These are phyloP conservation scores for Alentia gelatinosa DNA, from an alignment of 2,888 invertebrate genomes.

Conservation along the genomic window DNA sequence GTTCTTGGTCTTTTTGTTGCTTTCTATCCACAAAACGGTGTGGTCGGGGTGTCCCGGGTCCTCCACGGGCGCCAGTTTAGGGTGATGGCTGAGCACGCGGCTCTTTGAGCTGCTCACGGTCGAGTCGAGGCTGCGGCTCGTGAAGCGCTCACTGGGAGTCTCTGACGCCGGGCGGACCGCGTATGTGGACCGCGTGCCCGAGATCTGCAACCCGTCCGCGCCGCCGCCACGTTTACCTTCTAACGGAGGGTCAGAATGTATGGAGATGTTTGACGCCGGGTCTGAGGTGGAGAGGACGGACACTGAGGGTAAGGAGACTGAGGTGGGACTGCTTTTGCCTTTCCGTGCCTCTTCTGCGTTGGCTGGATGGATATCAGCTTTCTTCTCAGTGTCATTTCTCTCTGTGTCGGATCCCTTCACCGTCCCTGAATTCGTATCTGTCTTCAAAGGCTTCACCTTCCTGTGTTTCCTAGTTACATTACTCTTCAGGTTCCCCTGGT, in stretches of 20 bases:
- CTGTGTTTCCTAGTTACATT: neutral
- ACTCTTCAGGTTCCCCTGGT: neutral
- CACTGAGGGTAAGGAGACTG: neutral
- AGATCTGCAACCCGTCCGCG: neutral
- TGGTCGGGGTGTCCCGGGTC: neutral
- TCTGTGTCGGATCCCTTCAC: neutral
- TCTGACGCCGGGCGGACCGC: neutral
- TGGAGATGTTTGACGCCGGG: neutral
- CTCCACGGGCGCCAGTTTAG: constrained; percentile 28
- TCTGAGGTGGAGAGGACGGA: neutral
- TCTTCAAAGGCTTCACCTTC: neutral
- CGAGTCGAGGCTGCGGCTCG: neutral
- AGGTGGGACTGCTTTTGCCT: neutral
- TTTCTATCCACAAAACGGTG: neutral
- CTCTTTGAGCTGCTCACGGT: neutral
- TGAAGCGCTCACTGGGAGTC: neutral
- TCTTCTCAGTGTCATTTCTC: neutral
- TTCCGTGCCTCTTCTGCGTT: neutral
- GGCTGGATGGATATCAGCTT: neutral
- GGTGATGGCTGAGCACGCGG: neutral
- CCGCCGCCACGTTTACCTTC: neutral
- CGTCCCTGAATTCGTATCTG: neutral
- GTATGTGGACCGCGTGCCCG: neutral
- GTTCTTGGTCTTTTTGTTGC: neutral
- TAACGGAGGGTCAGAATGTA: neutral